Base-by-base conservation (phyloP, 2,888 invertebrate species). In the Trachelus iudaicus region DNA sequence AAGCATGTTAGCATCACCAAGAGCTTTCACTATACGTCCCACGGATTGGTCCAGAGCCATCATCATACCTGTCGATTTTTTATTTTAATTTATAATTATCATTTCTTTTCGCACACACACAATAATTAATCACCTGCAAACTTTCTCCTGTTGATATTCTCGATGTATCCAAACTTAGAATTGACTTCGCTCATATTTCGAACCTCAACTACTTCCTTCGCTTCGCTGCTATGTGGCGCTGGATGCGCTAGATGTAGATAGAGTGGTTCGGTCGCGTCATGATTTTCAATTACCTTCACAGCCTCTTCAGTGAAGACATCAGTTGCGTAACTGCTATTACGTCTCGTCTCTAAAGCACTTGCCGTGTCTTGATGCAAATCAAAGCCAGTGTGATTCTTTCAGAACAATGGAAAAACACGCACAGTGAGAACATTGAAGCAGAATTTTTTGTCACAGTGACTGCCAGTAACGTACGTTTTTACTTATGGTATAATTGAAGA, bases 241-340 rank as follows among this genome's bases (percentile, higher is more conserved):
- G 95, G 92, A 90, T 98, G 97, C 0, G 95, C 94, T 73, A 98
- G 87, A 92, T 96, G 94, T 81, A 98, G 92, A 87, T 97, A 97
- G 79, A 98, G 91, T 0, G 98, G 97, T 13, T 90, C 90, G 69
- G 92, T 88, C 0, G 85, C 84, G 81, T 95, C 92, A 83, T 96
- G 96, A 0, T 91, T 87, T 11, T 90, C 89, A 77, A 96, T 95
- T 3, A 95, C 93, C 76, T 93, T 92, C 71, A 94, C 92, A 0
- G 96, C 95, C 87, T 95, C 94, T 23, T 93, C 88, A 1, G 94
- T 95, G 80, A 96, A 94, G 68, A 96, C 87, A 85, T 96, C 95
- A 0, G 96, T 96, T 13, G 95, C 93, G 86, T 97, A 96, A 40
- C 92, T 92, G 12, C 94, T 93, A 0, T 92, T 85, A 92, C 94